A percentile compares a stretch with the other conserved stretches of the same genome.
phyloP scores from a whole-genome alignment of 2,113 vertebrate genomes.

The Oreochromis niloticus region DNA sequence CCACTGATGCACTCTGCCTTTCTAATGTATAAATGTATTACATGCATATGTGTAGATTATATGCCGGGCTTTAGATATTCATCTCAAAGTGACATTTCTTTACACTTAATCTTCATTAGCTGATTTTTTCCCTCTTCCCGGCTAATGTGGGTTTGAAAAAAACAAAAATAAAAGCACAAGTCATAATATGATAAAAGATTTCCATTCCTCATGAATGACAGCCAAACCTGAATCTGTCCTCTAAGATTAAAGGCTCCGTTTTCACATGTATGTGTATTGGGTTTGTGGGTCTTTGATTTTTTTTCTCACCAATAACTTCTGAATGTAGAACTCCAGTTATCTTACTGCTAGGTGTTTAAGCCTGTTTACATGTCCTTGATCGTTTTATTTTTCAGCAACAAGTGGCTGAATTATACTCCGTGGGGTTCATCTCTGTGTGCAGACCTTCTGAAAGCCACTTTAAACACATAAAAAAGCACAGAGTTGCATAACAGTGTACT shows the following conservation, averaged over 20 bases:
- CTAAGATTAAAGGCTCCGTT: neutral
- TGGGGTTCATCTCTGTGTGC: neutral
- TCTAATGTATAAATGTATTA: neutral
- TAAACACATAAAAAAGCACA: neutral
- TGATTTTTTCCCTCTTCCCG: neutral
- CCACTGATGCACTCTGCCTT: neutral
- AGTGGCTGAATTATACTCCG: neutral
- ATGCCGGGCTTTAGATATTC: neutral
- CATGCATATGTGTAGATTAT: neutral
- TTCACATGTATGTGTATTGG: neutral
- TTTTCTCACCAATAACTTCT: neutral
- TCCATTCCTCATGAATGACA: neutral
- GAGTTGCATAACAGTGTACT: neutral
- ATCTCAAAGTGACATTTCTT: constrained; percentile 14
- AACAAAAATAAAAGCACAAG: neutral
- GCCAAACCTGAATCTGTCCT: neutral
- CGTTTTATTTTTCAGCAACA: neutral
- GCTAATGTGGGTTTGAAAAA: neutral
- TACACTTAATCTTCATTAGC: neutral
- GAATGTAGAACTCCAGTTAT: neutral
- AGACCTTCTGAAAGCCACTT: neutral
- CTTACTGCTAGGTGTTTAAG: neutral
- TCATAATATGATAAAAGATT: neutral
- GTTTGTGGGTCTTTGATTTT: neutral
- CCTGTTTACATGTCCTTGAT: neutral